phyloP scores from a whole-genome alignment of 2,888 invertebrate genomes.

The Salticus scenicus region DNA sequence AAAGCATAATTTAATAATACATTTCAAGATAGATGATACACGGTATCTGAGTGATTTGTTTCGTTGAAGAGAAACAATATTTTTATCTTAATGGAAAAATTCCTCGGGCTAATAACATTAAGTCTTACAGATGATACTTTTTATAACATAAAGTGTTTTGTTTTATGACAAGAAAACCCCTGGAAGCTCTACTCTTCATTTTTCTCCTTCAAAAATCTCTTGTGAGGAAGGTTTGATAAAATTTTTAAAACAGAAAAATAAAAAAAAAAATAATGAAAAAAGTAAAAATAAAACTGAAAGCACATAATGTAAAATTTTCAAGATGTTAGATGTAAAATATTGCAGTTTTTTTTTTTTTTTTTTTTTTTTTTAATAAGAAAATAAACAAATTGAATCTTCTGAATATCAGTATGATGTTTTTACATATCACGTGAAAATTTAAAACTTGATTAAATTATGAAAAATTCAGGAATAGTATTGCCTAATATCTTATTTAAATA shows the following conservation, averaged over 20 bases:
- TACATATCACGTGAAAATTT: no score
- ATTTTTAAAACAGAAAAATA: background rate
- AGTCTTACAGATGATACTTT: constrained; percentile 9
- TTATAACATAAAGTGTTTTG: constrained; percentile 6
- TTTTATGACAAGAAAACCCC: constrained; percentile 11
- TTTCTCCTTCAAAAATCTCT: background rate
- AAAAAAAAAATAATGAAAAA: background rate
- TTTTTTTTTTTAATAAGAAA: no score
- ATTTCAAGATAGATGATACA: background rate
- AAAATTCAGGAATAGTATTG: no score
- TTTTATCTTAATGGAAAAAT: constrained; percentile 17
- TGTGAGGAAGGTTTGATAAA: background rate
- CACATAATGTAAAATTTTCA: no score
- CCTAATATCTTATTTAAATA: no score
- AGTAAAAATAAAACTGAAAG: no score
- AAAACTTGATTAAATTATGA: no score
- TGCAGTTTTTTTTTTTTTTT: no score
- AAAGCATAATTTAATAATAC: constrained; percentile 10
- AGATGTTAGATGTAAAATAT: no score
- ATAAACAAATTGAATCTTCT: no score
- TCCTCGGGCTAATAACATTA: constrained; percentile 9
- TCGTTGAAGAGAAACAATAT: constrained; percentile 9
- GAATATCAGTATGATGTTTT: no score
- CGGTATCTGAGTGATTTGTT: constrained; percentile 3
- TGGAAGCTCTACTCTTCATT: background rate